These are phyloP conservation scores for Ophioninae sp. DNA, from an alignment of 2,888 invertebrate genomes.

Conservation along the genomic window DNA sequence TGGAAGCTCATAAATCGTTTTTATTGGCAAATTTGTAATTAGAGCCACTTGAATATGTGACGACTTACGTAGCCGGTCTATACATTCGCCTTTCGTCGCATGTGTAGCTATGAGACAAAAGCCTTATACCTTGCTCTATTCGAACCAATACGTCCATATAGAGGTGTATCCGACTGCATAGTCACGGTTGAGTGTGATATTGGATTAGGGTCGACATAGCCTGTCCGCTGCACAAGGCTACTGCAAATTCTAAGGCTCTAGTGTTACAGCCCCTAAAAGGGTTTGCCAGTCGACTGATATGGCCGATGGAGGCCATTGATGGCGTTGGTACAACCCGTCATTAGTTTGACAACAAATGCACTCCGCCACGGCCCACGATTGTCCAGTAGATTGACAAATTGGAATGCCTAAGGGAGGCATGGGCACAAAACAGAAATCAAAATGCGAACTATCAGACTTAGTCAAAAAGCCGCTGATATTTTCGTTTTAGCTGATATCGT, in stretches of 20 bases:
- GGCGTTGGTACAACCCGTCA: slow-evolving; percentile 6
- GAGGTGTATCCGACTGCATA: slow-evolving; percentile 7
- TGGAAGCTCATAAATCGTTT: slow-evolving; percentile 34
- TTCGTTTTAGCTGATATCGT: too few species aligned
- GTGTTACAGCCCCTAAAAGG: slow-evolving; percentile 24
- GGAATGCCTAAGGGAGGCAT: not conserved
- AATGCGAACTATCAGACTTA: not conserved
- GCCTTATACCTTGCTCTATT: not conserved
- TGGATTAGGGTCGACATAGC: slow-evolving; percentile 44
- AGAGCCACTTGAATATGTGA: slow-evolving; percentile 24
- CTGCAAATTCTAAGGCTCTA: slow-evolving; percentile 60
- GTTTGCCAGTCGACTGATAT: not conserved
- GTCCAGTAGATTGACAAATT: not conserved
- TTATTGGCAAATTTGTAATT: slow-evolving; percentile 20
- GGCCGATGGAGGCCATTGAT: slow-evolving; percentile 4
- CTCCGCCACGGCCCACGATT: not conserved
- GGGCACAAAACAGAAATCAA: not conserved
- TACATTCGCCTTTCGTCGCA: slow-evolving; percentile 22
- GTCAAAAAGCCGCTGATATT: not conserved
- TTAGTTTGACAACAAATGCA: not conserved
- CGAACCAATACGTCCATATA: not conserved
- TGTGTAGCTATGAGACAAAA: slow-evolving; percentile 28
- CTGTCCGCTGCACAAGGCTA: slow-evolving; percentile 60
- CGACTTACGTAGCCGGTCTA: slow-evolving; percentile 24
- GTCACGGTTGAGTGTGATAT: slow-evolving; percentile 42